A percentile compares a stretch with the other conserved stretches of the same genome.
These are phyloP conservation scores for Protobothrops flavoviridis DNA, from an alignment of 2,113 vertebrate genomes.

Conservation along the genomic window DNA sequence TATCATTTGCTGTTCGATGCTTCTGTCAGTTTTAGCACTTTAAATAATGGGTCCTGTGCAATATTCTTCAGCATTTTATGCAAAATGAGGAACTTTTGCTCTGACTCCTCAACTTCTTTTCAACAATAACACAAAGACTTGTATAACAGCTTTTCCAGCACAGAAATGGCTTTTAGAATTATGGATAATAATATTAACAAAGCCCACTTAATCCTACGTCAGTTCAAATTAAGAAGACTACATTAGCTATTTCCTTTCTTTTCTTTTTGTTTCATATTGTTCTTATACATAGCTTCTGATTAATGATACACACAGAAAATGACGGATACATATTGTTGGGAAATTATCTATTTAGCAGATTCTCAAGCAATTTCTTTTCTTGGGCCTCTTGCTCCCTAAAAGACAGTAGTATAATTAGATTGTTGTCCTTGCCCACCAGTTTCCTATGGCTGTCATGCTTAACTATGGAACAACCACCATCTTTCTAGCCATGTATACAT, in stretches of 20 bases:
- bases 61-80: slow-evolving; percentile 7
- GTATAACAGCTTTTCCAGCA: neutral
- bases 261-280: neutral
- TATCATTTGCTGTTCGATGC: neutral
- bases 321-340: neutral
- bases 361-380: neutral
- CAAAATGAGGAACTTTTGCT: neutral
- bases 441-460: neutral
- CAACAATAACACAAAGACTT: neutral
- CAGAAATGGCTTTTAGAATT: neutral
- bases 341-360: neutral
- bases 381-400: neutral
- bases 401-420: neutral
- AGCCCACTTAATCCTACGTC: neutral
- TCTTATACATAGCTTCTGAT: neutral
- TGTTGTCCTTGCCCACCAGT: neutral
- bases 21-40: neutral
- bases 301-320: neutral
- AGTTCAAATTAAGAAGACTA: neutral
- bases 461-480: neutral
- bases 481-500: neutral
- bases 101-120: slow-evolving; percentile 3
- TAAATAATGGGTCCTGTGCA: neutral
- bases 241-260: neutral
- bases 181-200: neutral